Evolutionary conservation across 2,888 invertebrate genomes (phyloP), one percentile per base, ranked within the genome.

Genomic region (Tinea pellionella): DNA sequence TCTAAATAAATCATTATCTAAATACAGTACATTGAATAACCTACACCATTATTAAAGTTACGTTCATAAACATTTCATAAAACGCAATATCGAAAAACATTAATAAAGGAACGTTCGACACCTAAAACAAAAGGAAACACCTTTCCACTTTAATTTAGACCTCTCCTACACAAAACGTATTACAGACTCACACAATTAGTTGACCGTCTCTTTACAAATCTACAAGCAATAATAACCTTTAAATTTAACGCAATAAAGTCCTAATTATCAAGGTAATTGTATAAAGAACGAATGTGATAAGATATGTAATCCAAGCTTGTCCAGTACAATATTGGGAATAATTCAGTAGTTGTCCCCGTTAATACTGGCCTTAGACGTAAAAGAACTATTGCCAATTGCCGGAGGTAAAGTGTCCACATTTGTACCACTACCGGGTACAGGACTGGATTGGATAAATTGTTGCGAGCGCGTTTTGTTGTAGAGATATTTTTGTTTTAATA

Each of bases 341-440:
- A 60, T 60, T 60, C 51, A 60, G 59, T 51, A 29, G 53, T 30
- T 47, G 47, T 51, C 59, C 37, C 47, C 24, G 51, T 51, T 51
- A 60, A 32, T 51, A 29, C 30, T 16, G 51, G 59, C 29, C 18
- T 13, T 12, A 24, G 24, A 12, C 24, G 24, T 24, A 24, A 24
- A 53, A 53, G 53, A 53, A 24, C 19, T 53, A 53, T 53, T 9
- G 53, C 19, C 53, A 53, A 53, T 18, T 53, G 53, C 4, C 1
- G 3, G 16, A n/a, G 19, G 19, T 53, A 15, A 47, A 47, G n/a
- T 47, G 15, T 47, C 47, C 47, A 47, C 47, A 15, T 16, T 47
- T 47, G 47, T 47, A 6, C 41, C 12, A 13, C 15, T 47, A 4
- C 15, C 47, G 2, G 1, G 47, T 15, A 15, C 8, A 8, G 13